Conservation (phyloP, 2,888 invertebrate species). For the Argyresthia albistria region DNA sequence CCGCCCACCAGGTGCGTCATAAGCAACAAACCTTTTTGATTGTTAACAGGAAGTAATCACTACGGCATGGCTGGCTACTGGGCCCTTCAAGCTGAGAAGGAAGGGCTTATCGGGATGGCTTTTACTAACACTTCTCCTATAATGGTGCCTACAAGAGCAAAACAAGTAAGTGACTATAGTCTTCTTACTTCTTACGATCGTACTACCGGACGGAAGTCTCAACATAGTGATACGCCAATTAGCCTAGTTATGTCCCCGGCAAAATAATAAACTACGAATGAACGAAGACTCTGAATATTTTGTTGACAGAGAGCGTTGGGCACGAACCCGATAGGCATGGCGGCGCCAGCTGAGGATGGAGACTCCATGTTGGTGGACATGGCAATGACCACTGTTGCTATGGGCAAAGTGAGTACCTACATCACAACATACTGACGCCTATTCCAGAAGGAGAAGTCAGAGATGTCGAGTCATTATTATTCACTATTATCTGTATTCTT, state of each 20-base stretch:
- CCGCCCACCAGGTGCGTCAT: no score
- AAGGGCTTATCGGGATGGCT: slow-evolving; percentile 85
- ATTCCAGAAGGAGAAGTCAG: no score
- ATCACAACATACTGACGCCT: no score
- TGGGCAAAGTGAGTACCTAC: slow-evolving; percentile 82
- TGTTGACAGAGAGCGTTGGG: slow-evolving; percentile 77
- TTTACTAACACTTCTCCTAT: slow-evolving; percentile 94
- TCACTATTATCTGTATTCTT: no score
- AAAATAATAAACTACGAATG: no score
- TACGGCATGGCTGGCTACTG: slow-evolving; percentile 94
- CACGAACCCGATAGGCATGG: slow-evolving; percentile 91
- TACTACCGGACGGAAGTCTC: no score
- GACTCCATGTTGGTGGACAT: slow-evolving; percentile 91
- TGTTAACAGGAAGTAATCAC: slow-evolving; percentile 87
- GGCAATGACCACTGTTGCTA: slow-evolving; percentile 94
- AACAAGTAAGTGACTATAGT: slow-evolving; percentile 54
- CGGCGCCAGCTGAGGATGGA: slow-evolving; percentile 77
- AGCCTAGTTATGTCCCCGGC: no score
- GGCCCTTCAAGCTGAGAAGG: slow-evolving; percentile 78
- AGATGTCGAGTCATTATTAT: no score
- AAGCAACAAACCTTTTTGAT: no score
- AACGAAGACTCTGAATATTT: slow-evolving; percentile 7
- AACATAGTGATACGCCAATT: no score
- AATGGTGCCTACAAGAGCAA: slow-evolving; percentile 88
- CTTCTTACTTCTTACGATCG: no score